Conservation (phyloP, 1,140 invertebrate genomes). For the Orussus abietinus region DNA sequence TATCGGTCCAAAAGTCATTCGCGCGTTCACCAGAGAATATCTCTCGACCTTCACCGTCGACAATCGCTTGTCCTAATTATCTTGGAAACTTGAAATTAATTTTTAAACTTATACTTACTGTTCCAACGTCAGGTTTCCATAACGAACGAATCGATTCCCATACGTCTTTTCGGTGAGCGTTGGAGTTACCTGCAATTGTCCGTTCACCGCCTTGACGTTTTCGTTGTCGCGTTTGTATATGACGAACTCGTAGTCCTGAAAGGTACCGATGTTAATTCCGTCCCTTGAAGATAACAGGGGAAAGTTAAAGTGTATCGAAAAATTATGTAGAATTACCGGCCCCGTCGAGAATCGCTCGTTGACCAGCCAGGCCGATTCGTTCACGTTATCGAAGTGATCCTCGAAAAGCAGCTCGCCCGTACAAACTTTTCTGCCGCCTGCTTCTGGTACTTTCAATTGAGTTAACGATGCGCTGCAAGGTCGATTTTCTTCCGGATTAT, state of each 20-base stretch:
- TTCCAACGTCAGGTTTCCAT: constrained; percentile 45
- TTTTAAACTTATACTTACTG: constrained; percentile 52
- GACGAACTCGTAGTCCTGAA: constrained; percentile 65
- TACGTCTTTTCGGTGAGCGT: constrained; percentile 57
- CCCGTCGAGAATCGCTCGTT: constrained; percentile 29
- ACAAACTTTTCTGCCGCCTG: constrained; percentile 21
- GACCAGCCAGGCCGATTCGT: constrained; percentile 26
- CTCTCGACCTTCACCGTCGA: no score
- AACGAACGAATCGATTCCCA: constrained; percentile 55
- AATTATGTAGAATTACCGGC: constrained; percentile 28
- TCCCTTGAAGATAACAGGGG: no score
- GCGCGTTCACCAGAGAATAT: no score
- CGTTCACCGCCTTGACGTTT: constrained; percentile 58
- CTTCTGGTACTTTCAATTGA: no score
- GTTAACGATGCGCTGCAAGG: constrained; percentile 27
- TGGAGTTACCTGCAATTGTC: constrained; percentile 62
- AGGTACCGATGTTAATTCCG: no score
- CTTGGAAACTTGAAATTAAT: no score
- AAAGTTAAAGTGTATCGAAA: constrained; percentile 7
- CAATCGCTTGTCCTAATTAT: no score
- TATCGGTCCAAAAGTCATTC: no score
- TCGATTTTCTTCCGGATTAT: neutral
- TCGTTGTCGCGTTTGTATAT: constrained; percentile 59
- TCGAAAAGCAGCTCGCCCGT: constrained; percentile 34
- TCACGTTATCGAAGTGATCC: constrained; percentile 33